Percentiles rank a stretch among this genome's conserved stretches.
These are phyloP conservation scores for Chrysomela aeneicollis DNA, from an alignment of 2,888 invertebrate genomes.

Conservation along the genomic window DNA sequence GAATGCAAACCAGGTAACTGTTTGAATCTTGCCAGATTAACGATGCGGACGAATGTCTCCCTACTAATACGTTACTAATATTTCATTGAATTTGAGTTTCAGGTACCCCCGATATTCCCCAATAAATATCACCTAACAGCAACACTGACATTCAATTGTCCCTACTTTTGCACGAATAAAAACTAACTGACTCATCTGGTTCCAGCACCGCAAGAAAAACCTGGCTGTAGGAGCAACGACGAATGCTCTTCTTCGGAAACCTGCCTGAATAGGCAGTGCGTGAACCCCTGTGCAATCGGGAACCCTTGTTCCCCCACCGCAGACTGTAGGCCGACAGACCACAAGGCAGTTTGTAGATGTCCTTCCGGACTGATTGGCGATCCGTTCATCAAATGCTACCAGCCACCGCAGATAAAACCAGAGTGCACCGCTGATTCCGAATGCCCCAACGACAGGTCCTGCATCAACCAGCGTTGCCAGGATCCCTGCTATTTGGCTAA, in stretches of 20 bases:
- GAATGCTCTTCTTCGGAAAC: slow-evolving; percentile 78
- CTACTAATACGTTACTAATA: slow-evolving; percentile 10
- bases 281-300: slow-evolving; percentile 75
- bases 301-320: slow-evolving; percentile 82
- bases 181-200: slow-evolving; percentile 30
- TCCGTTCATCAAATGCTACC: slow-evolving; percentile 80
- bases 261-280: slow-evolving; percentile 76
- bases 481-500: slow-evolving; percentile 80
- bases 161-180: background rate
- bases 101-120: background rate
- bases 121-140: background rate
- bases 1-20: slow-evolving; percentile 81
- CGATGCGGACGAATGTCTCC: no score
- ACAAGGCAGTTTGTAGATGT: slow-evolving; percentile 81
- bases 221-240: slow-evolving; percentile 74
- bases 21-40: no score
- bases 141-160: background rate
- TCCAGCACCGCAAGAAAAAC: slow-evolving; percentile 60
- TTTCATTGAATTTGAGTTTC: slow-evolving; percentile 9
- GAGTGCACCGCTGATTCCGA: slow-evolving; percentile 79
- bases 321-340: slow-evolving; percentile 77
- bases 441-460: slow-evolving; percentile 80
- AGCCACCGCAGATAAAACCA: slow-evolving; percentile 64
- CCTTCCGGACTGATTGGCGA: slow-evolving; percentile 78
- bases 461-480: slow-evolving; percentile 80